Percentiles rank a stretch among this genome's conserved stretches.
Evolutionary conservation across 2,113 vertebrate species (phyloP).

Genomic region (Holacanthus passer): DNA sequence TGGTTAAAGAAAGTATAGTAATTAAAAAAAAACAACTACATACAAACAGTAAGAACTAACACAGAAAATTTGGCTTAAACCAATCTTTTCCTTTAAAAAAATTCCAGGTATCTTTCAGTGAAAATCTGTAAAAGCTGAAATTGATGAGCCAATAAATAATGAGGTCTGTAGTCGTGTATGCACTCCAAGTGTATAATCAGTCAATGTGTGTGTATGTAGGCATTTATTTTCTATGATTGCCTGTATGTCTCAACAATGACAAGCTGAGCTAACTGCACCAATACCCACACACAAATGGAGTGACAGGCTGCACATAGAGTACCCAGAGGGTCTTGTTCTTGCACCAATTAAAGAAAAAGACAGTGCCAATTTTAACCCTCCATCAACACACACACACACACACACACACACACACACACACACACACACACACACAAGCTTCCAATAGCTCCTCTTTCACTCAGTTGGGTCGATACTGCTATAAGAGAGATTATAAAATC

Average conservation of each 20-base stretch:
- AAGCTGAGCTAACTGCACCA: slow-evolving; percentile 57
- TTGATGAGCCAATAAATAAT: slow-evolving; percentile 31
- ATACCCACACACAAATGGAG: slow-evolving; percentile 55
- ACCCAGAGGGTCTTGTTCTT: slow-evolving; percentile 67
- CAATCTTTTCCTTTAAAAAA: not conserved
- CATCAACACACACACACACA: slow-evolving; percentile 46
- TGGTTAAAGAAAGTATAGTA: not conserved
- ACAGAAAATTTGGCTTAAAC: not conserved
- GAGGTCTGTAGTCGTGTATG: not conserved
- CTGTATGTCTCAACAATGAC: slow-evolving; percentile 54
- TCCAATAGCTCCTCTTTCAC: slow-evolving; percentile 55
- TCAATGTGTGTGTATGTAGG: slow-evolving; percentile 11
- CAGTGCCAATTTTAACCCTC: slow-evolving; percentile 64
- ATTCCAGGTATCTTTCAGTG: not conserved
- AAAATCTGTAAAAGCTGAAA: slow-evolving; percentile 21
- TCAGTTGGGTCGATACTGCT: slow-evolving; percentile 67
- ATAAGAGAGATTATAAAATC: slow-evolving; percentile 77
- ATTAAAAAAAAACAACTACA: no score
- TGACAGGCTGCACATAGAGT: slow-evolving; percentile 55
- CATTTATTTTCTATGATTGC: slow-evolving; percentile 51
- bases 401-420: slow-evolving; percentile 19
- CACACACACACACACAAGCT: slow-evolving; percentile 25
- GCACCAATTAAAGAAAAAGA: slow-evolving; percentile 76
- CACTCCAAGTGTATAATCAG: slow-evolving; percentile 17
- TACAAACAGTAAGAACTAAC: not conserved